phyloP scores from a whole-genome alignment of 2,888 invertebrate species.

The Eupeodes latifasciatus region DNA sequence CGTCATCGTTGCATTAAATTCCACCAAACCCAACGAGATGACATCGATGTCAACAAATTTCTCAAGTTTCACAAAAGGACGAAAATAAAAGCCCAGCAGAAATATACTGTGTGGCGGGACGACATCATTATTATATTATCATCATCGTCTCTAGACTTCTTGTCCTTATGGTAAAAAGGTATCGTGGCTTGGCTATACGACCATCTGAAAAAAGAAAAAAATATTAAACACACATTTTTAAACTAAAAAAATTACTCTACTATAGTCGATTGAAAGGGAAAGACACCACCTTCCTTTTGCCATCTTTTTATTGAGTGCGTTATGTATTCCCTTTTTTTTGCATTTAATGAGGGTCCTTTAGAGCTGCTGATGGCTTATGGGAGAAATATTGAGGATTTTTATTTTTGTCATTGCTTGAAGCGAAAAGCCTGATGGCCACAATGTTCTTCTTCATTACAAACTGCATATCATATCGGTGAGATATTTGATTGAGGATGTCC shows the following conservation, averaged over 20 bases:
- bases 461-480: conserved; percentile 57
- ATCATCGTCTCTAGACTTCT: conserved; percentile 72
- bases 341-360: conserved; percentile 68
- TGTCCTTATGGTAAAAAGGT: conserved; percentile 61
- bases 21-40: conserved; percentile 63
- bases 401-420: conserved; percentile 7
- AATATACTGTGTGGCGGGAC: conserved; percentile 56
- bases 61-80: conserved; percentile 76
- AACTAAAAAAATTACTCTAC: background rate
- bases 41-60: conserved; percentile 76
- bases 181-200: background rate
- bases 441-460: conserved; percentile 52
- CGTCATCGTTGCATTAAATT: conserved; percentile 74
- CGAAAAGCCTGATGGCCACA: background rate
- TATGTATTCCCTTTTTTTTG: conserved; percentile 54
- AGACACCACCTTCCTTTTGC: conserved; percentile 44
- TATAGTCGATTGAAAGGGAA: conserved; percentile 23
- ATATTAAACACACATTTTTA: background rate
- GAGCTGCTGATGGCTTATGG: conserved; percentile 46
- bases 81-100: conserved; percentile 59
- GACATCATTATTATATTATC: conserved; percentile 76
- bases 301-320: conserved; percentile 62
- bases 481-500: conserved; percentile 60
- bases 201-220: conserved; percentile 13
- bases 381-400: conserved; percentile 4